phyloP scores from a whole-genome alignment of 1,140 invertebrate genomes.

The Fopius arisanus region DNA sequence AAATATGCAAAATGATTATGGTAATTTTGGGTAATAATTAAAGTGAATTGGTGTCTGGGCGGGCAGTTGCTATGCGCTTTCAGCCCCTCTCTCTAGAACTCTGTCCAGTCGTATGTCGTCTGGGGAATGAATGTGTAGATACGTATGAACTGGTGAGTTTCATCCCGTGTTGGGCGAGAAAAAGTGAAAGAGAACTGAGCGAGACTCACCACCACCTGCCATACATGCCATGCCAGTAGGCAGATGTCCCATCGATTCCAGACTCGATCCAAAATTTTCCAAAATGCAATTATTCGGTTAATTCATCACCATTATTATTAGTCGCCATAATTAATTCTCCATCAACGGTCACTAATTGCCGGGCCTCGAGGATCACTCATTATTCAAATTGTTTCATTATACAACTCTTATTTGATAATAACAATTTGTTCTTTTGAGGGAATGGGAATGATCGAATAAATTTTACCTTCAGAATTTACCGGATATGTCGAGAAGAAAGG shows the following conservation, averaged over 20 bases:
- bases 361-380: too few relatives aligned
- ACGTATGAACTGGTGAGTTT: slow-evolving; percentile 4
- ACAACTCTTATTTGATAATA: too few relatives aligned
- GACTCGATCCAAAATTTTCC: neutral
- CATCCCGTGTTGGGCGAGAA: slow-evolving; percentile 7
- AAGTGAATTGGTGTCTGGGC: neutral
- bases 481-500: too few relatives aligned
- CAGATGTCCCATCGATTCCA: slow-evolving; percentile 9
- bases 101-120: neutral
- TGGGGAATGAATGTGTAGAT: neutral
- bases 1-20: neutral
- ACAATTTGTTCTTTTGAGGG: too few relatives aligned
- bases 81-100: neutral
- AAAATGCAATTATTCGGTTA: neutral
- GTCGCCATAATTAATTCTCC: too few relatives aligned
- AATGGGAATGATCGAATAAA: too few relatives aligned
- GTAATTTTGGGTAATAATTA: neutral
- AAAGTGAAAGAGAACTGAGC: slow-evolving; percentile 8
- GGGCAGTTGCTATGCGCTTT: slow-evolving; percentile 15
- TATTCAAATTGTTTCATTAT: too few relatives aligned
- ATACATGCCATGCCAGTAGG: neutral
- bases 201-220: slow-evolving; percentile 8
- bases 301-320: too few relatives aligned
- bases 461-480: too few relatives aligned
- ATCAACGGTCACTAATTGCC: too few relatives aligned